Base-by-base conservation (phyloP, 2,113 vertebrate species). In the Eptesicus fuscus region DNA sequence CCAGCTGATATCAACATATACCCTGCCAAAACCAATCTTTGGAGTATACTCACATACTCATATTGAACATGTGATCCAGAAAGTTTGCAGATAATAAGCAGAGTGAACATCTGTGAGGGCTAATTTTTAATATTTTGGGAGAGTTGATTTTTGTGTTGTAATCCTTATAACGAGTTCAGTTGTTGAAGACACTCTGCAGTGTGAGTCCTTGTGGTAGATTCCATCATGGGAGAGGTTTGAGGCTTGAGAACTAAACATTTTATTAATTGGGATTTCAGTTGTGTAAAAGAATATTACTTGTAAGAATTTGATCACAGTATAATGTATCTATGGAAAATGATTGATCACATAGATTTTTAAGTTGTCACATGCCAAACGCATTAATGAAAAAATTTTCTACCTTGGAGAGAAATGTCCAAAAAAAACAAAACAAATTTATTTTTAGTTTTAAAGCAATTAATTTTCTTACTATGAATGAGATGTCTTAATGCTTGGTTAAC, bases 61-160 rank as follows among this genome's bases (percentile, higher is more conserved):
- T 96, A 96, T 96, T 96, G 88, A 98, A 97, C 69, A 97, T 95
- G 97, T 97, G 97, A 98, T 98, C 93, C 97, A 98, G 96, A 98
- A 98, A 98, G 95, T 98, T 95, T 98, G 85, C 94, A 98, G 97
- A 98, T 98, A 98, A 97, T 98, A 98, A 97, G 90, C 97, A 96
- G 86, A 98, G 86, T 85, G 96, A 98, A 98, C 96, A 97, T 98
- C 97, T 98, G 97, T 98, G 96, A 97, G 93, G 83, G 53, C 83
- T 71, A 98, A 97, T 98, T 98, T 98, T 97, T 98, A 98, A 98
- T 98, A 98, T 98, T 98, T 98, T 98, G 97, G 90, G 95, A 93
- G 94, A 98, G 59, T 97, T 98, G 90, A 98, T 97, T 97, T 98
- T 94, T 97, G 88, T 95, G 77, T 95, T 96, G 65, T 87, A 96